phyloP scores from a whole-genome alignment of 1,140 invertebrate genomes.

The Nephila pilipes region DNA sequence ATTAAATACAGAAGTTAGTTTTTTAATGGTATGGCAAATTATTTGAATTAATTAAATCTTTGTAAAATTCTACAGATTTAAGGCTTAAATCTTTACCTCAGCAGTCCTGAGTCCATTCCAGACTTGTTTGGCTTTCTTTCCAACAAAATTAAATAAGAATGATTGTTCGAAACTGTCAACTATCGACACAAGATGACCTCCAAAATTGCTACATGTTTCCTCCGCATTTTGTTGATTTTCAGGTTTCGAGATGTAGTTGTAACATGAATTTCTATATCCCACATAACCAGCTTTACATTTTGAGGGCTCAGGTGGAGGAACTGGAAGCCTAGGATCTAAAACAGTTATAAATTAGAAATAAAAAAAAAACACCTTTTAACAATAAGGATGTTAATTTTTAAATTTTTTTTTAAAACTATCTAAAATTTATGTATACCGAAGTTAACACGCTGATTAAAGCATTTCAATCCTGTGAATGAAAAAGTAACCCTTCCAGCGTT shows the following conservation, averaged over 20 bases:
- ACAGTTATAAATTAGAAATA: background rate
- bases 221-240: conserved; percentile 51
- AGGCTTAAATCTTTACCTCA: conserved; percentile 9
- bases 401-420: no score
- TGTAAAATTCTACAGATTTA: no score
- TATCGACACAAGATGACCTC: conserved; percentile 58
- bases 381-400: no score
- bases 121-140: background rate
- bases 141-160: conserved; percentile 59
- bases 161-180: conserved; percentile 65
- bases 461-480: no score
- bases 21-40: no score
- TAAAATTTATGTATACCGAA: no score
- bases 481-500: no score
- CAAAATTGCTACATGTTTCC: conserved; percentile 31
- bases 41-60: no score
- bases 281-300: conserved; percentile 25
- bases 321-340: conserved; percentile 57
- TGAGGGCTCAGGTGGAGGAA: background rate
- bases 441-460: no score
- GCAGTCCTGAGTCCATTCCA: conserved; percentile 59
- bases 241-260: conserved; percentile 22
- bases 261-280: conserved; percentile 58
- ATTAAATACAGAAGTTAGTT: no score
- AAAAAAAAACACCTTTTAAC: no score